These are phyloP conservation scores for Lathronympha strigana DNA, from an alignment of 2,888 invertebrate species.

Conservation along the genomic window DNA sequence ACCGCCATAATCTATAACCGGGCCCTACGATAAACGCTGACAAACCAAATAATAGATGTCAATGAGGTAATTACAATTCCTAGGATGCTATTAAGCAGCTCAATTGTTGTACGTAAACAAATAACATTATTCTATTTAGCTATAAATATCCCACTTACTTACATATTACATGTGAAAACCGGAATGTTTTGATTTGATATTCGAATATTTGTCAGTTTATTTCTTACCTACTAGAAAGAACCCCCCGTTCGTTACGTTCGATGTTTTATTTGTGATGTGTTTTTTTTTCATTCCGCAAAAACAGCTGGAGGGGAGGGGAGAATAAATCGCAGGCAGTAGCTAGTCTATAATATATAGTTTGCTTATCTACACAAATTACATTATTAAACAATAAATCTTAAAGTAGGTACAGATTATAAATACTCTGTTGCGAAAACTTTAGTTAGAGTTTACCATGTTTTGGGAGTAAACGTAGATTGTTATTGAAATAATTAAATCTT, in stretches of 20 bases:
- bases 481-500: slow-evolving; percentile 6
- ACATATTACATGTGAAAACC: neutral
- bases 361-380: no score
- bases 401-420: neutral
- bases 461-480: neutral
- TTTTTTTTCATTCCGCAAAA: no score
- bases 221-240: no score
- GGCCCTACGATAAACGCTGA: slow-evolving; percentile 16
- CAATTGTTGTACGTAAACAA: slow-evolving; percentile 24
- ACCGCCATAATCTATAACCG: neutral
- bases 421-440: neutral
- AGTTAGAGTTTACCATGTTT: neutral
- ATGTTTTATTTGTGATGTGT: no score
- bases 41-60: slow-evolving; percentile 6
- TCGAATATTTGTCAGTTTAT: no score
- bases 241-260: no score
- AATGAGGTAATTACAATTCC: slow-evolving; percentile 13
- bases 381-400: neutral
- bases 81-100: slow-evolving; percentile 3
- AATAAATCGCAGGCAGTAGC: no score
- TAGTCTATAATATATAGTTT: no score
- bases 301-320: no score
- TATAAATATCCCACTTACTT: neutral
- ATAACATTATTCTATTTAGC: slow-evolving; percentile 1
- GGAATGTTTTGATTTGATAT: no score